Evolutionary conservation across 2,888 invertebrate genomes (phyloP), one percentile per base, ranked within the genome.

Genomic region (Tiphia femorata): DNA sequence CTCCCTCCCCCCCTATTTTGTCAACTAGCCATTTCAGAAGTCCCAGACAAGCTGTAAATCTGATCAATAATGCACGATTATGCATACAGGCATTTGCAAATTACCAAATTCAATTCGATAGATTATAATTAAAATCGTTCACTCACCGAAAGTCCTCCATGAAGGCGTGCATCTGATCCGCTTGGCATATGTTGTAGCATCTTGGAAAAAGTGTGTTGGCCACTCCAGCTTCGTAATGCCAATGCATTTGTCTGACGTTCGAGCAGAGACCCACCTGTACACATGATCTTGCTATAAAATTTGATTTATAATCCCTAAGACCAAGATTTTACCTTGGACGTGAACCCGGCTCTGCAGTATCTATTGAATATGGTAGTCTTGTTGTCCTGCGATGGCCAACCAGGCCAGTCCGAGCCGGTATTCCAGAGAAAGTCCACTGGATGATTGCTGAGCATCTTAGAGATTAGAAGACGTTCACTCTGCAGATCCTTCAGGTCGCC

Each of bases 371-470:
- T 86, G 80, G 92, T 92, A 37, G 89, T 87, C 55, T 88, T 88
- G 70, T 86, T 87, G 12, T 90, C 84, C 47, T 86, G 81, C 1
- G 80, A 64, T 0, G 82, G 88, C 88, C 92, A 91, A 72, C 94
- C 93, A 63, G 90, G 89, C 83, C 91, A 92, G 67, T 96, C 95
- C 56, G 93, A 89, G 64, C 93, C 91, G 51, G 94, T 91, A 41
- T 95, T 95, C 96, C 97, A 97, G 27, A 96, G 87, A 72, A 97
- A 94, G 75, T 96, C 94, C 1, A 95, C 92, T 0, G 91, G 89
- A 71, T 91, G 89, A 73, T 92, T 91, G 70, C 91, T 90, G 76
- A 95, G 87, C 82, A 95, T 91, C 70, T 93, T 87, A 2, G 91
- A 92, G 76, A 93, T 87, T 16, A 83, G 59, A 10, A 75, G 62